Base-by-base conservation (phyloP, 2,113 vertebrate genomes). In the Ranitomeya imitator region DNA sequence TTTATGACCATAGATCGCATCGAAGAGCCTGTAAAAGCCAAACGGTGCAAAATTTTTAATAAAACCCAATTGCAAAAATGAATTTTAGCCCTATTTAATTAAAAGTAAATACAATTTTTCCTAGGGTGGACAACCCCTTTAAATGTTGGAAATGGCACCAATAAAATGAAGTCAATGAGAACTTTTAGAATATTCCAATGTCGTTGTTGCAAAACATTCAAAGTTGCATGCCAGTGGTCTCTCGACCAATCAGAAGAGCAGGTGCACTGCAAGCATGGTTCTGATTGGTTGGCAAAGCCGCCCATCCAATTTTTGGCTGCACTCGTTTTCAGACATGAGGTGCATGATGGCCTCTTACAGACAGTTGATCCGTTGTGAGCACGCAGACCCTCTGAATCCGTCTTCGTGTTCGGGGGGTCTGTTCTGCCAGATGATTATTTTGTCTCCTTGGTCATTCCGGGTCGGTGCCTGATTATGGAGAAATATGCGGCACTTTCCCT, bases 381-480 rank as follows among this genome's bases (percentile, higher is more conserved):
- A 26, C 13, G 23, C 65, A 69, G 23, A 57, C 12, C 55, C 12
- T 57, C 55, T 1, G 5, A 57, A 57, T 57, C 0, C 7, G 21
- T 69, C n/a, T 13, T 69, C 65, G 0, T 26, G 37, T 65, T 65
- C 16, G 21, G 19, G 21, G 19, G 63, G 9, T n/a, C 18, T 21
- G 3, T 6, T 52, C 73, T 21, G 7, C 45, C 73, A 21, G 45
- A 52, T 11, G 59, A 81, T 37, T 26, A 61, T 81, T 81, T 81
- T 81, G 79, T 60, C 52, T 60, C 57, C 26, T 60, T 16, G 73
- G 55, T 45, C 67, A 2, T 55, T 76, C 31, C 76, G 87, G 87
- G 37, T n/a, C 18, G 37, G 51, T n/a, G 87, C 81, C 87, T 88
- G 87, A 88, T 88, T 69, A 88, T 88, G 78, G 83, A 82, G 79